phyloP scores from a whole-genome alignment of 1,140 invertebrate species.

The Atopsyche davidsoni region DNA sequence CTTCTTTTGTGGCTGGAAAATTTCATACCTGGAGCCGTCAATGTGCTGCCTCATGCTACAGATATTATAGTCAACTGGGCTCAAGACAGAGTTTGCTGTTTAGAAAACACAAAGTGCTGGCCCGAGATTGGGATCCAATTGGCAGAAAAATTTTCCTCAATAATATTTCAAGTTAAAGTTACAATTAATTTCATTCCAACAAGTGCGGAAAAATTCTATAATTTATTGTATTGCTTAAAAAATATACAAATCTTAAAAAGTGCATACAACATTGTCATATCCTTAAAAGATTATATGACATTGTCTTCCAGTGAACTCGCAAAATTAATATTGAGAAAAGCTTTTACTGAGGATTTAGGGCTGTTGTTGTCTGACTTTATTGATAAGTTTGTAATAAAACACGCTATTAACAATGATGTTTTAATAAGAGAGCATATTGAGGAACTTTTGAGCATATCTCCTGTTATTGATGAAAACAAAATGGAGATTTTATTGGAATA shows the following conservation, averaged over 20 bases:
- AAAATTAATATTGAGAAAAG: conserved; percentile 25
- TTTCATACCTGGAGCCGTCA: conserved; percentile 24
- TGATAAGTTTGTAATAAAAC: conserved; percentile 13
- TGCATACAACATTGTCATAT: conserved; percentile 25
- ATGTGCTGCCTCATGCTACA: conserved; percentile 14
- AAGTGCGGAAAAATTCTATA: conserved; percentile 20
- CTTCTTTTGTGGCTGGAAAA: conserved; percentile 27
- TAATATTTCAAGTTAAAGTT: conserved; percentile 23
- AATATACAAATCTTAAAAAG: conserved; percentile 24
- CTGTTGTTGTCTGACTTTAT: conserved; percentile 20
- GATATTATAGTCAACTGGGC: conserved; percentile 25
- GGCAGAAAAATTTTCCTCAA: conserved; percentile 23
- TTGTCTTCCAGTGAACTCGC: conserved; percentile 13
- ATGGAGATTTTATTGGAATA: conserved; percentile 25
- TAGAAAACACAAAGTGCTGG: conserved; percentile 27
- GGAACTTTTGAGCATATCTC: conserved; percentile 19
- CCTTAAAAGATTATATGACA: conserved; percentile 24
- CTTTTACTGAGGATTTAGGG: conserved; percentile 25
- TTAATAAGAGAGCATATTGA: conserved; percentile 28
- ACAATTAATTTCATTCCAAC: conserved; percentile 17
- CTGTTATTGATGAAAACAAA: conserved; percentile 24
- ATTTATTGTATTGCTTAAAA: conserved; percentile 24
- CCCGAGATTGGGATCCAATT: conserved; percentile 29
- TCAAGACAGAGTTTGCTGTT: conserved; percentile 20
- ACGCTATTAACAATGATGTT: conserved; percentile 24